phyloP scores from a whole-genome alignment of 2,113 vertebrate species.

The Myxocyprinus asiaticus region DNA sequence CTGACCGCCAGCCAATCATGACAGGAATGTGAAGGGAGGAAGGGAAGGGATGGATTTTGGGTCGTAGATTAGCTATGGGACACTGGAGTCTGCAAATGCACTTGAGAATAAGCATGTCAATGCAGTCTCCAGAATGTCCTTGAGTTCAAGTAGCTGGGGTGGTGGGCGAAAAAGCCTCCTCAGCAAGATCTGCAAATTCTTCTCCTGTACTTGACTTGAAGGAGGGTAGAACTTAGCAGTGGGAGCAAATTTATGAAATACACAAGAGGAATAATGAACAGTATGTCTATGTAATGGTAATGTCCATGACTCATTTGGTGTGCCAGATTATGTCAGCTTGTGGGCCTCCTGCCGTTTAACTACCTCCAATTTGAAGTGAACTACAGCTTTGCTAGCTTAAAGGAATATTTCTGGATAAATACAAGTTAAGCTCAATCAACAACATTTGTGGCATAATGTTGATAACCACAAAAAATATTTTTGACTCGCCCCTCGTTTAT shows the following conservation, averaged over 20 bases:
- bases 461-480: too few relatives aligned
- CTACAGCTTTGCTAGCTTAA: too few relatives aligned
- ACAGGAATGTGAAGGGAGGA: conserved; percentile 29
- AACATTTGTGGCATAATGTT: too few relatives aligned
- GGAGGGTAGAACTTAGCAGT: too few relatives aligned
- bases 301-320: neutral
- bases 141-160: neutral
- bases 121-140: conserved; percentile 8
- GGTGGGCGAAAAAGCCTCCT: conserved; percentile 4
- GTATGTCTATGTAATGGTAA: neutral
- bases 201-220: too few relatives aligned
- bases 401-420: too few relatives aligned
- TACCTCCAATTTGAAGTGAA: too few relatives aligned
- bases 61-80: conserved; percentile 26
- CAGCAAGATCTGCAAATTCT: neutral
- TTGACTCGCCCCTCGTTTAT: too few relatives aligned
- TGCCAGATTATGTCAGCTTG: neutral
- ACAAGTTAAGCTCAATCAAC: too few relatives aligned
- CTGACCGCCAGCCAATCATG: conserved; percentile 5
- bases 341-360: neutral
- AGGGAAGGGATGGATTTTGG: neutral
- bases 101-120: neutral
- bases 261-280: neutral
- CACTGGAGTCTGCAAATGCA: conserved; percentile 12
- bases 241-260: neutral